phyloP scores from a whole-genome alignment of 2,888 invertebrate species.

The Serripes groenlandicus region DNA sequence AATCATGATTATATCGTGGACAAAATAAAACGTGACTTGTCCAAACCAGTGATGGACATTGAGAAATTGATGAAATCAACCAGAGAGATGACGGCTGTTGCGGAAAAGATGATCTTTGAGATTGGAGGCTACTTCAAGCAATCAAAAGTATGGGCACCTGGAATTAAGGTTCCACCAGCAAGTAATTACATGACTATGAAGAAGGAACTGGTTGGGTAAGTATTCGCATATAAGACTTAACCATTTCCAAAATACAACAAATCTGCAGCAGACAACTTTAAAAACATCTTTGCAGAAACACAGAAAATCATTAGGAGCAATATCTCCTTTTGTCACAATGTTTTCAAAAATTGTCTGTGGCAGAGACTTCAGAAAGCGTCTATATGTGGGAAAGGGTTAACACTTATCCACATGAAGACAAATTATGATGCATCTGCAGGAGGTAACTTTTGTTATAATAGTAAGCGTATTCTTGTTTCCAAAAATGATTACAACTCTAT shows the following conservation, averaged over 20 bases:
- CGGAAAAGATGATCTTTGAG: conserved; percentile 46
- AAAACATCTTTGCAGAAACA: neutral
- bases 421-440: no score
- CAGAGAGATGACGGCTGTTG: conserved; percentile 3
- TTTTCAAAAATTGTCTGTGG: neutral
- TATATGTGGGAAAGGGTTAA: no score
- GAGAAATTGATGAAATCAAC: conserved; percentile 26
- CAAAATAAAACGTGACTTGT: conserved; percentile 17
- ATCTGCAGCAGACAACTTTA: neutral
- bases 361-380: no score
- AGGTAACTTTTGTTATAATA: no score
- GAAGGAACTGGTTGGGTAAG: conserved; percentile 25
- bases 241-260: neutral
- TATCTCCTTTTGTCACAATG: neutral
- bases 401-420: no score
- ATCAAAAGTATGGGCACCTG: conserved; percentile 10
- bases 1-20: conserved; percentile 25
- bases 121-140: conserved; percentile 33
- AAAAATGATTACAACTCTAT: no score
- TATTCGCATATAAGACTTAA: neutral
- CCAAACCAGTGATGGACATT: conserved; percentile 6
- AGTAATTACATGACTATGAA: neutral
- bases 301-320: neutral
- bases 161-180: neutral
- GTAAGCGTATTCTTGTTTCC: no score